Conservation (phyloP, 2,888 invertebrate species). For the Laothoe populi region DNA sequence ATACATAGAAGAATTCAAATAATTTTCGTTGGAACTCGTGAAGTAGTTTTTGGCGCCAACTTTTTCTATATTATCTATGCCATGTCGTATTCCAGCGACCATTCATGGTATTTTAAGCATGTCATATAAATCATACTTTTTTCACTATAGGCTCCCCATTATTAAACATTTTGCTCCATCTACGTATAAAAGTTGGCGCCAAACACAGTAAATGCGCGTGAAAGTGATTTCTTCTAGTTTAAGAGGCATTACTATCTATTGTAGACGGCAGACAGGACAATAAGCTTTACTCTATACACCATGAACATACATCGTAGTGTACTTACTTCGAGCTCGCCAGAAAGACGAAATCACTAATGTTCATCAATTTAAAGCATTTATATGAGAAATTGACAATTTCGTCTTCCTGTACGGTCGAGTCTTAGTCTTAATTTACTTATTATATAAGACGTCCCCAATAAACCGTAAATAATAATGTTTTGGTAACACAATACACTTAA, state of each 20-base stretch:
- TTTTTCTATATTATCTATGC: constrained; percentile 7
- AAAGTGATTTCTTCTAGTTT: constrained; percentile 32
- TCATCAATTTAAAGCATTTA: constrained; percentile 1
- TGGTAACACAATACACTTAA: constrained; percentile 49
- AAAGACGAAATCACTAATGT: constrained; percentile 15
- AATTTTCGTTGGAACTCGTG: constrained; percentile 24
- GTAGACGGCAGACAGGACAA: constrained; percentile 35
- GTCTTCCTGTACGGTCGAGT: constrained; percentile 12
- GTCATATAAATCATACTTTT: background rate
- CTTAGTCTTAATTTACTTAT: constrained; percentile 24
- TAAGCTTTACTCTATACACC: constrained; percentile 26
- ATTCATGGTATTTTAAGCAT: background rate
- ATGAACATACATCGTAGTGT: constrained; percentile 23
- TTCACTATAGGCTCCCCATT: no score
- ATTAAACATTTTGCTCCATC: background rate
- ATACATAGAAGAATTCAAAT: constrained; percentile 11
- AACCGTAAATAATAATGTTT: constrained; percentile 33
- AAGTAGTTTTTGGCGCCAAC: constrained; percentile 21
- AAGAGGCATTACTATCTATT: constrained; percentile 31
- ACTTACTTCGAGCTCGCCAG: constrained; percentile 6
- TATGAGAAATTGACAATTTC: constrained; percentile 9
- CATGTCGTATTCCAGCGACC: background rate
- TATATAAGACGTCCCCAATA: constrained; percentile 32
- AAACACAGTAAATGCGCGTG: constrained; percentile 28
- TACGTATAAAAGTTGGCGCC: constrained; percentile 14